phyloP scores from a whole-genome alignment of 2,888 invertebrate species.

The Euzetes globulus region DNA sequence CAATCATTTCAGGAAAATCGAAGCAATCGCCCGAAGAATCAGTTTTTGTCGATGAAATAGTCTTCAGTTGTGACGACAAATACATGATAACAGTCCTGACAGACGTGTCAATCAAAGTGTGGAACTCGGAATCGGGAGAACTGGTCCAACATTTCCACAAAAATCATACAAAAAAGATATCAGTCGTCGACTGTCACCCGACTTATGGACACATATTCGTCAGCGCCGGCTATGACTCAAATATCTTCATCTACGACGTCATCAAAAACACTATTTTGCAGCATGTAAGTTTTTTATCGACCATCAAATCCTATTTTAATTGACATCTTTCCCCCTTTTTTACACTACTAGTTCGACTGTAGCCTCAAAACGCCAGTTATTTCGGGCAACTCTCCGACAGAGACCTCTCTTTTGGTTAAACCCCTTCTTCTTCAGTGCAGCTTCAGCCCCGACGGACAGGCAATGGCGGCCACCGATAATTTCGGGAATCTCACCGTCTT shows the following conservation, averaged over 20 bases:
- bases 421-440: not conserved
- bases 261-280: not conserved
- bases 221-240: not conserved
- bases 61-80: not conserved
- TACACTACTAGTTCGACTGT: not conserved
- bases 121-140: not conserved
- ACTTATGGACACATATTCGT: not conserved
- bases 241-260: not conserved
- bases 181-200: not conserved
- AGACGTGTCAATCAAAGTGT: not conserved
- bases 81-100: not conserved
- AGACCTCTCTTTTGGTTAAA: not conserved
- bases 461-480: not conserved
- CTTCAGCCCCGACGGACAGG: slow-evolving; percentile 1
- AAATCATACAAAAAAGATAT: not conserved
- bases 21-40: not conserved
- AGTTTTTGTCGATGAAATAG: not conserved
- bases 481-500: not conserved
- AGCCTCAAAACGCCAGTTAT: not conserved
- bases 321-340: too few species aligned
- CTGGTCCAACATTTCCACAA: slow-evolving; percentile 2
- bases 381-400: not conserved
- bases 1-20: not conserved
- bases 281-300: too few species aligned
- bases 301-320: too few species aligned